Evolutionary conservation across 1,140 invertebrate genomes (phyloP).

Genomic region (Littorina saxatilis): DNA sequence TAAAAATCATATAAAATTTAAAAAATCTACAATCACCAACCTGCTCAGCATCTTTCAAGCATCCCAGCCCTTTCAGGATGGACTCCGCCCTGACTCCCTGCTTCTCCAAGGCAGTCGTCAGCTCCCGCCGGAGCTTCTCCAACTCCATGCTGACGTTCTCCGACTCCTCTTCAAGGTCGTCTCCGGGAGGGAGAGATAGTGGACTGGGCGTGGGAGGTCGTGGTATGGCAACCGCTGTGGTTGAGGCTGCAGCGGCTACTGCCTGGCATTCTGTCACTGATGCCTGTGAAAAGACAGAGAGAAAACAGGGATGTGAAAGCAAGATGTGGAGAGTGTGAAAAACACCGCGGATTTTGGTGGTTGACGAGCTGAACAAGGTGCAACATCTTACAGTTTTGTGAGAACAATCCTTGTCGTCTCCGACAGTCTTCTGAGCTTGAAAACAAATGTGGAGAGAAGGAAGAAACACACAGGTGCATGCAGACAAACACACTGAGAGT

Average conservation of each 20-base stretch:
- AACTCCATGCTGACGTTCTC: slow-evolving; percentile 39
- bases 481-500: no score
- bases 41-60: slow-evolving; percentile 47
- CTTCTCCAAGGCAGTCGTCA: slow-evolving; percentile 42
- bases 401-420: no score
- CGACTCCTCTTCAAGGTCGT: not conserved
- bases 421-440: no score
- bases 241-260: not conserved
- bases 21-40: slow-evolving; percentile 24
- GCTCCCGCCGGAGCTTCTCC: slow-evolving; percentile 42
- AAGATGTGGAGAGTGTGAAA: no score
- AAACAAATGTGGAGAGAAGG: no score
- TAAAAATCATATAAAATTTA: no score
- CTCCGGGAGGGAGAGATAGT: not conserved
- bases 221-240: not conserved
- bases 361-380: no score
- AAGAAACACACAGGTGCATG: no score
- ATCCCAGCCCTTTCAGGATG: slow-evolving; percentile 43
- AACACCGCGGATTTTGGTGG: no score
- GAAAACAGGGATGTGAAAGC: not conserved
- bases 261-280: slow-evolving; percentile 11
- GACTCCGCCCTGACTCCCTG: slow-evolving; percentile 38
- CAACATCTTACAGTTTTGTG: no score
- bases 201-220: not conserved
- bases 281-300: not conserved